phyloP scores from a whole-genome alignment of 2,113 vertebrate genomes.

The Centropristis striata region DNA sequence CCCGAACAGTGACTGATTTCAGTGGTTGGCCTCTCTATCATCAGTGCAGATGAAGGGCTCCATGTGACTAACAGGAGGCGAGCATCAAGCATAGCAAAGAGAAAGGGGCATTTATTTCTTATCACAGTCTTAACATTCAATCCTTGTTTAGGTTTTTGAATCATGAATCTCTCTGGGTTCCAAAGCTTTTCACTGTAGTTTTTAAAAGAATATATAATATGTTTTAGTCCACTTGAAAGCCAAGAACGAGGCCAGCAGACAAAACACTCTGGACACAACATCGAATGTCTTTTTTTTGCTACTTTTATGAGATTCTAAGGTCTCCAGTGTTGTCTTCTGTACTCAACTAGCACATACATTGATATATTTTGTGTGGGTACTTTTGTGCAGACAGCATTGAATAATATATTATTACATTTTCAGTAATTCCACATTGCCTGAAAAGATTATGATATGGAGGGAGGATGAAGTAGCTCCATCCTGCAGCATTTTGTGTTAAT shows the following conservation, averaged over 20 bases:
- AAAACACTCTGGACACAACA: constrained; percentile 20
- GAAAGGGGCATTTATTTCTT: constrained; percentile 74
- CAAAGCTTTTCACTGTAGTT: constrained; percentile 17
- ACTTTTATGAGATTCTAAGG: constrained; percentile 15
- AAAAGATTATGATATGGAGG: constrained; percentile 4
- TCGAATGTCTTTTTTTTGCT: neutral
- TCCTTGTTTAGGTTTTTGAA: constrained; percentile 59
- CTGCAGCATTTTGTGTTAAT: neutral
- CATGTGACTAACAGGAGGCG: constrained; percentile 75
- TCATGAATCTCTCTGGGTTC: constrained; percentile 36
- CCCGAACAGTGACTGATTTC: constrained; percentile 56
- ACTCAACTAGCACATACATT: constrained; percentile 15
- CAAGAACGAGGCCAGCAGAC: constrained; percentile 46
- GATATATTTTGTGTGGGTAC: constrained; percentile 24
- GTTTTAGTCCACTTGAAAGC: constrained; percentile 39
- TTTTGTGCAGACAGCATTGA: constrained; percentile 17
- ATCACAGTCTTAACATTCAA: constrained; percentile 54
- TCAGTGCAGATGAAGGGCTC: constrained; percentile 55
- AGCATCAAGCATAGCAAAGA: constrained; percentile 55
- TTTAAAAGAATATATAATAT: neutral
- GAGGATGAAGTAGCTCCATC: constrained; percentile 10
- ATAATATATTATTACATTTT: constrained; percentile 26
- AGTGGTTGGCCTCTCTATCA: constrained; percentile 52
- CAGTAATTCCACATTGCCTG: constrained; percentile 36
- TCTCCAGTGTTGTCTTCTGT: constrained; percentile 26